Base-by-base conservation (phyloP, 2,797 vertebrate genomes). In the Chrysocyon brachyurus region DNA sequence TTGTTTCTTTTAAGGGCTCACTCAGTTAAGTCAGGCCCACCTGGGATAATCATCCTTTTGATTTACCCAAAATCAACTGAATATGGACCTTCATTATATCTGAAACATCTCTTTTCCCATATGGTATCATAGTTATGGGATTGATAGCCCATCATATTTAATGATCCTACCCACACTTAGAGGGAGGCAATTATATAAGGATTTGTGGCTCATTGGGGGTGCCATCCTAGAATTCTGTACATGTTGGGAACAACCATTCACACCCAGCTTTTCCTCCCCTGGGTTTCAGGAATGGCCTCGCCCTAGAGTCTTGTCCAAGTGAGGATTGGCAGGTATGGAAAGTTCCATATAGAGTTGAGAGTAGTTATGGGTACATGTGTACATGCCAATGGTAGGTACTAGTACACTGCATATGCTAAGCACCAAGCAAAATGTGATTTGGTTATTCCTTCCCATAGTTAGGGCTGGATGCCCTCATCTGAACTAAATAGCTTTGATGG, bases 1-100 rank as follows among this genome's bases (percentile, higher is more conserved):
- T 93, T 93, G 12, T 86, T n/a, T 64, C 21, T 90, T 93, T 96
- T 94, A 92, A 96, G 66, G 49, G 36, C 17, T 96, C 36, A n/a
- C 17, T 17, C 82, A 46, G 83, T 83, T 94, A 78, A 94, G 33
- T 95, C 24, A 90, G 66, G 73, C 40, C 31, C 31, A 89, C 16
- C 68, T 52, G 75, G 64, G n/a, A 93, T 78, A 93, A 79, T 70
- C 2, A 63, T 8, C 56, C n/a, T 78, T 94, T 96, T 90, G 49
- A 72, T 85, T 40, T 90, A 81, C 64, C 66, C 64, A 72, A 90
- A 90, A 22, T 87, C n/a, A 85, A 77, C 49, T 95, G 64, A 85
- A 70, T 91, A 85, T 33, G 3, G 61, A 86, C 36, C 24, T 92
- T 88, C 95, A 92, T 77, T 82, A 85, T 15, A 97, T 52, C 36